Evolutionary conservation across 2,888 invertebrate genomes (phyloP), one percentile per base, ranked within the genome.

Genomic region (Celastrina argiolus): DNA sequence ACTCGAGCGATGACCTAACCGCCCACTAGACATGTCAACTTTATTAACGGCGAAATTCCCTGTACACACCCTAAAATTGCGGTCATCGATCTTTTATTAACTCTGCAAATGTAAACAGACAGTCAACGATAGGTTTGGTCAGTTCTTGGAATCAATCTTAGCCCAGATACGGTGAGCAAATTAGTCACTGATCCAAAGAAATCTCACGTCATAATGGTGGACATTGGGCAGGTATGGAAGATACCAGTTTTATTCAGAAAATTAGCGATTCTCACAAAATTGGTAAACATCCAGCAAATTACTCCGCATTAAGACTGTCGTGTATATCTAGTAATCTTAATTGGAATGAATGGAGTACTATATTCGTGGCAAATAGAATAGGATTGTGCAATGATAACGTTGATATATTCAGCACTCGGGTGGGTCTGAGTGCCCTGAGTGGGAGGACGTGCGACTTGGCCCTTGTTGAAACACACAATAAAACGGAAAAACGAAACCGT

Each of bases 401-500:
- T 81, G 84, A 79, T 81, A 78, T 69, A 73, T 73, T 70, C 80
- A 81, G 78, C 85, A 86, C 84, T 86, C 86, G 85, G 86, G 81
- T 82, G 83, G 82, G 82, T 51, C 22, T 51, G 3, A 51, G 51
- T 22, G 10, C 77, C 74, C 77, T 74, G 78, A 79, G 87, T 86
- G 83, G 86, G 88, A 80, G 85, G 82, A 79, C 76, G 74, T 74
- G 78, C 78, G 79, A 78, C 82, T 83, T 81, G 78, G 78, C 76
- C 74, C 75, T 74, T 78, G 79, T 81, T 77, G 78, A 80, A 83
- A 81, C 68, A 74, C 72, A 73, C 74, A 74, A 78, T 74, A 76
- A 74, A 74, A 71, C 75, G 74, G 75, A 80, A 78, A 77, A 80
- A 79, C 76, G 76, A 78, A 77, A 80, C 79, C 78, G 73, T 77